Percentiles rank a stretch among this genome's conserved stretches.
Evolutionary conservation across 2,113 vertebrate species (phyloP).

Genomic region (Planiliza haematocheilus): DNA sequence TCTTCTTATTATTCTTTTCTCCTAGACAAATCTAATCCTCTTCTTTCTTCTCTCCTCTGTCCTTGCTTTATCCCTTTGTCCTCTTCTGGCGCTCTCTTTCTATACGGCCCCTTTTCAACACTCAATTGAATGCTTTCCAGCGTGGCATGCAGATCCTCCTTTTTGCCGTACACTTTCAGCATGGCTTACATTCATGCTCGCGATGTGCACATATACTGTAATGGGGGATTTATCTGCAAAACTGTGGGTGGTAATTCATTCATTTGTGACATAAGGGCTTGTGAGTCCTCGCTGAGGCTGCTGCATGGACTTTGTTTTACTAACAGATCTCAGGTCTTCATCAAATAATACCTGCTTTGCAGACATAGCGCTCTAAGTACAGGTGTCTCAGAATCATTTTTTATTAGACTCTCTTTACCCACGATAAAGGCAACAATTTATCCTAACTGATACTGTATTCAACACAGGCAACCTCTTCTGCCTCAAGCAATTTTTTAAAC

Average conservation of each 20-base stretch:
- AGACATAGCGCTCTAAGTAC: constrained; percentile 4
- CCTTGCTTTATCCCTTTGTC: constrained; percentile 19
- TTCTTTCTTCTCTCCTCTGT: not conserved
- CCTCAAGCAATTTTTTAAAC: constrained; percentile 55
- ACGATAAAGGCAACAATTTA: constrained; percentile 44
- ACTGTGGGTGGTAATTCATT: constrained; percentile 38
- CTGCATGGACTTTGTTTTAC: constrained; percentile 26
- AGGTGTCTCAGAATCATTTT: constrained; percentile 1
- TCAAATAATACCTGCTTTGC: constrained; percentile 26
- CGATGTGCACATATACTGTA: constrained; percentile 61
- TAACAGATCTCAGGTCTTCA: constrained; percentile 1
- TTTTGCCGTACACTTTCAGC: constrained; percentile 49
- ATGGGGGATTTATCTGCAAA: constrained; percentile 54
- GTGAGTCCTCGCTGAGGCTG: constrained; percentile 36
- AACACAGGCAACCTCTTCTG: constrained; percentile 33
- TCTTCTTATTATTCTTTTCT: not conserved
- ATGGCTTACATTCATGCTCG: constrained; percentile 56
- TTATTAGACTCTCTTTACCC: constrained; percentile 40
- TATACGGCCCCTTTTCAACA: constrained; percentile 48
- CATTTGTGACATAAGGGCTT: constrained; percentile 35
- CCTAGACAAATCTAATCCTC: constrained; percentile 4
- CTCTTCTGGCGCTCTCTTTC: constrained; percentile 31
- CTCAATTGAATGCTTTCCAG: constrained; percentile 59
- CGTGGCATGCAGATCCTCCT: constrained; percentile 44
- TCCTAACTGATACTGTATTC: constrained; percentile 33